phyloP scores from a whole-genome alignment of 2,888 invertebrate species.

The Cerastis leucographa region DNA sequence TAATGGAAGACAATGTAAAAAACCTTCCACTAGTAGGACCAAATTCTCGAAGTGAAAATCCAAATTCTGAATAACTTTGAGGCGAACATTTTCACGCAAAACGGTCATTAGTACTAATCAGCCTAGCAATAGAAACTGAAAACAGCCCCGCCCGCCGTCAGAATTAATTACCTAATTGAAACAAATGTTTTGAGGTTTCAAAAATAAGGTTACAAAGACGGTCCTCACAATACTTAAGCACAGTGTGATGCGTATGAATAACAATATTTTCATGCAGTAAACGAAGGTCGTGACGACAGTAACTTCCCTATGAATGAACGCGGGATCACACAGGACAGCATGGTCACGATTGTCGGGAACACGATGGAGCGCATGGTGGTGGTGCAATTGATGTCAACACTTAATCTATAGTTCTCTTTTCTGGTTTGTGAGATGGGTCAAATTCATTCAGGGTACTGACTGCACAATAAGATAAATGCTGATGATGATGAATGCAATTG shows the following conservation, averaged over 20 bases:
- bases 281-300: neutral
- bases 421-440: neutral
- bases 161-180: constrained; percentile 48
- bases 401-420: neutral
- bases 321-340: neutral
- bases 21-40: neutral
- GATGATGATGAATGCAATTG: no score
- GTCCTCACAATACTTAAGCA: neutral
- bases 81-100: constrained; percentile 56
- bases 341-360: neutral
- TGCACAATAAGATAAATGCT: neutral
- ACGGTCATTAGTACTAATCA: constrained; percentile 49
- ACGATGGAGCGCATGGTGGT: neutral
- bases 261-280: neutral
- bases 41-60: constrained; percentile 5
- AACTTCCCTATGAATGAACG: neutral
- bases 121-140: constrained; percentile 35
- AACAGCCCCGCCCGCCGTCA: constrained; percentile 19
- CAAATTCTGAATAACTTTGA: constrained; percentile 10
- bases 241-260: neutral
- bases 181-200: constrained; percentile 4
- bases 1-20: neutral
- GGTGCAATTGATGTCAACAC: neutral
- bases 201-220: neutral
- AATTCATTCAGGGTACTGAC: neutral